These are phyloP conservation scores for Tenthredo notha DNA, from an alignment of 2,888 invertebrate species.

Conservation along the genomic window DNA sequence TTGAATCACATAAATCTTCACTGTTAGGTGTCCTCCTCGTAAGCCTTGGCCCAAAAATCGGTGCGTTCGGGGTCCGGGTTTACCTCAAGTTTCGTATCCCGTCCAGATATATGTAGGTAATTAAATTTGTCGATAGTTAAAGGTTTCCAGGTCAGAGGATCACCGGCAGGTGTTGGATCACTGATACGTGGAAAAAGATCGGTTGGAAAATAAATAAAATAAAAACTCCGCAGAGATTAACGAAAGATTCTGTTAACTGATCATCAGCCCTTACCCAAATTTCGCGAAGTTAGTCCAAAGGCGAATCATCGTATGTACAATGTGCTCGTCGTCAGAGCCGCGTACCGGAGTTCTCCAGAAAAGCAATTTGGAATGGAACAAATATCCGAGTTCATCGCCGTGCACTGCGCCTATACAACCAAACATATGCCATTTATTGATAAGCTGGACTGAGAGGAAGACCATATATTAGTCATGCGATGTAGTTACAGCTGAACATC, in stretches of 20 bases:
- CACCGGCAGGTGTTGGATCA: constrained; percentile 79
- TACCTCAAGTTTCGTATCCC: background rate
- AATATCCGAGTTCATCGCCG: constrained; percentile 6
- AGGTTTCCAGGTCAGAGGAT: constrained; percentile 66
- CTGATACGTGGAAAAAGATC: constrained; percentile 69
- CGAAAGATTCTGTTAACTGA: no score
- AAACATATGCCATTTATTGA: background rate
- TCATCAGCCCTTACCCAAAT: constrained; percentile 75
- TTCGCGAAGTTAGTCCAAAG: constrained; percentile 81
- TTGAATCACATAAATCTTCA: background rate
- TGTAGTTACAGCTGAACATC: background rate
- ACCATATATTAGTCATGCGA: no score
- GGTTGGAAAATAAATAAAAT: background rate
- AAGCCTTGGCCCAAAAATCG: background rate
- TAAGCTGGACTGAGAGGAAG: background rate
- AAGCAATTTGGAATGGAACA: background rate
- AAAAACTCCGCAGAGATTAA: background rate
- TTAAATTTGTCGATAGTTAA: background rate
- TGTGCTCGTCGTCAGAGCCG: constrained; percentile 70
- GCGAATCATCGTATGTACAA: constrained; percentile 4
- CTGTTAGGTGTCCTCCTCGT: background rate
- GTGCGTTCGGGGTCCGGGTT: constrained; percentile 4
- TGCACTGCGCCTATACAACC: constrained; percentile 4
- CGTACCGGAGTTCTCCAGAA: constrained; percentile 73
- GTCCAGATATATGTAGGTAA: background rate